These are phyloP conservation scores for Actenoides hombroni DNA, from an alignment of 2,113 vertebrate genomes.

Conservation along the genomic window DNA sequence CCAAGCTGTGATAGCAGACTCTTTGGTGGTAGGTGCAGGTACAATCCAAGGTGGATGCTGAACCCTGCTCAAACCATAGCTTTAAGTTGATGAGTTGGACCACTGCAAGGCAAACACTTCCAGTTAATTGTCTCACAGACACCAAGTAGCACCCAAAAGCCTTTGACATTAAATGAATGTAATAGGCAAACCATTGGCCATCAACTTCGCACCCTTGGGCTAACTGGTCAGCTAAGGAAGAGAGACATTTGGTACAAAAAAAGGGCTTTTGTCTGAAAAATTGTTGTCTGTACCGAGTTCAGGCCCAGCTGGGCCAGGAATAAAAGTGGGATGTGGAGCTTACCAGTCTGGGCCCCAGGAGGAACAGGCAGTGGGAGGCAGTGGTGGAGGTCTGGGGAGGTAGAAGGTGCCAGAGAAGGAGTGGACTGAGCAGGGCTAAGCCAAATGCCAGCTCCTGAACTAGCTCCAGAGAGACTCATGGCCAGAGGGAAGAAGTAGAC, in stretches of 20 bases:
- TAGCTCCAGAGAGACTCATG: not conserved
- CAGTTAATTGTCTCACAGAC: not conserved
- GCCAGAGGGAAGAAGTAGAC: not conserved
- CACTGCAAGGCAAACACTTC: not conserved
- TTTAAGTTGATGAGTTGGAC: not conserved
- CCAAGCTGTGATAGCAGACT: not conserved
- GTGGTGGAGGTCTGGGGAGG: not conserved
- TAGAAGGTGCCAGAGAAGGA: not conserved
- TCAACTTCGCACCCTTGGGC: not conserved
- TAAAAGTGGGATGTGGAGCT: not conserved
- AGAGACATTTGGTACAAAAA: not conserved
- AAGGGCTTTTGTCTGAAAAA: not conserved
- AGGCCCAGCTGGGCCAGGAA: not conserved
- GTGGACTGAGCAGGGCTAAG: not conserved
- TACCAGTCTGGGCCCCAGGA: not conserved
- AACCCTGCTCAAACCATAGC: not conserved
- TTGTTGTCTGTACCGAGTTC: not conserved
- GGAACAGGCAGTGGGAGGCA: not conserved
- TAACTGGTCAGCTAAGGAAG: not conserved
- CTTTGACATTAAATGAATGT: not conserved
- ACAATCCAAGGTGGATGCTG: not conserved
- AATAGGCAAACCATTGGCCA: not conserved
- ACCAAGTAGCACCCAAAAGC: not conserved
- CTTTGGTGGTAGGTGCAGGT: not conserved
- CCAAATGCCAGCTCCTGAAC: not conserved